A percentile compares a stretch with the other conserved stretches of the same genome.
phyloP scores from a whole-genome alignment of 2,113 vertebrate species.

The Noturus placidus region DNA sequence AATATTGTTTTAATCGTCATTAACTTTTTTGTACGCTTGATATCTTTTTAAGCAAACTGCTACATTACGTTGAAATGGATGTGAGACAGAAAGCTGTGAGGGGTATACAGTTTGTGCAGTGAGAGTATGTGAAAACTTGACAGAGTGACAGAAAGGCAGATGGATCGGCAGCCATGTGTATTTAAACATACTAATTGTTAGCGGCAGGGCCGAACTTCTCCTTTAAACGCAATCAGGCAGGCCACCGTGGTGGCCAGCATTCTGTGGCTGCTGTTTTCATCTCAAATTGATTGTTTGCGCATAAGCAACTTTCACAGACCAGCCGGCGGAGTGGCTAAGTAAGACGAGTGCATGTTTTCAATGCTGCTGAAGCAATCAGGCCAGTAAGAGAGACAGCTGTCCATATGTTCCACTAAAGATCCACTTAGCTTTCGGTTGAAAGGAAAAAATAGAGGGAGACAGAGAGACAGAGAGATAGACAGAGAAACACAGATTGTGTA shows the following conservation, averaged over 20 bases:
- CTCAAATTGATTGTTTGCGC: constrained; percentile 47
- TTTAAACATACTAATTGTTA: constrained; percentile 57
- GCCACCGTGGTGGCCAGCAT: constrained; percentile 10
- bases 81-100: constrained; percentile 34
- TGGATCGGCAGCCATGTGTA: constrained; percentile 55
- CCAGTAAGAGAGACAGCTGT: constrained; percentile 53
- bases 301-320: constrained; percentile 41
- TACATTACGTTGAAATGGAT: constrained; percentile 6
- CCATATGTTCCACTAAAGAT: constrained; percentile 52
- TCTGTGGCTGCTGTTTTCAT: constrained; percentile 26
- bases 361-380: constrained; percentile 51
- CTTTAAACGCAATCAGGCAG: constrained; percentile 40
- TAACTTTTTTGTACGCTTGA: background rate
- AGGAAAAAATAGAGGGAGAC: background rate
- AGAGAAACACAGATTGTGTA: background rate
- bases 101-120: constrained; percentile 15
- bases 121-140: constrained; percentile 39
- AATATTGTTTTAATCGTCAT: no score
- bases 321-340: constrained; percentile 40
- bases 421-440: constrained; percentile 36
- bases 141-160: constrained; percentile 56
- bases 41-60: background rate
- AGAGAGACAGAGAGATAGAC: background rate
- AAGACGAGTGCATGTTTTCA: constrained; percentile 40
- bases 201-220: constrained; percentile 43